Percentiles rank a stretch among this genome's conserved stretches.
phyloP scores from a whole-genome alignment of 92 coral and sea anemone species.

The Siderastrea radians region DNA sequence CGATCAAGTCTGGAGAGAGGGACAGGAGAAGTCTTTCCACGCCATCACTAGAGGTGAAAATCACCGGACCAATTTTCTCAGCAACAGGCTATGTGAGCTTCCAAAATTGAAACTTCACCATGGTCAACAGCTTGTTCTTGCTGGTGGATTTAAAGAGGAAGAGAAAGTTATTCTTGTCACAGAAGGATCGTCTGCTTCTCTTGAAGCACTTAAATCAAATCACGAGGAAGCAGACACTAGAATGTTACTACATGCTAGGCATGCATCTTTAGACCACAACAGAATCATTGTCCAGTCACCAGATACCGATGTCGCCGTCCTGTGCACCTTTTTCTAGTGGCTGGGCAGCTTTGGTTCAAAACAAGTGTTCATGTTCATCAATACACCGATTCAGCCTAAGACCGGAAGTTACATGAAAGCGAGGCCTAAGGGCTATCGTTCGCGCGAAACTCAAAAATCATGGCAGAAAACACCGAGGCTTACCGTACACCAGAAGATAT shows the following conservation, averaged over 20 bases:
- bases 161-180: not conserved
- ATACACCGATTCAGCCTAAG: too few relatives aligned
- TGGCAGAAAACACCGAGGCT: too few relatives aligned
- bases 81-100: slow-evolving; percentile 18
- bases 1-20: slow-evolving; percentile 36
- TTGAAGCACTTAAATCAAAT: slow-evolving; percentile 13
- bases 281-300: slow-evolving; percentile 11
- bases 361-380: too few relatives aligned
- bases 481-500: too few relatives aligned
- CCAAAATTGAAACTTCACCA: slow-evolving; percentile 35
- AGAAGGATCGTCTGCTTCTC: not conserved
- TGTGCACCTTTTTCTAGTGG: not conserved
- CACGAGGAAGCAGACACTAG: slow-evolving; percentile 63
- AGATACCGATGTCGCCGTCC: slow-evolving; percentile 45
- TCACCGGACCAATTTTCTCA: slow-evolving; percentile 34
- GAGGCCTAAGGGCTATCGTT: too few relatives aligned
- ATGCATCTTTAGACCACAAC: slow-evolving; percentile 22
- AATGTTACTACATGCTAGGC: slow-evolving; percentile 47
- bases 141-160: slow-evolving; percentile 35
- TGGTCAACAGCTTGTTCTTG: slow-evolving; percentile 19
- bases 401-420: too few relatives aligned
- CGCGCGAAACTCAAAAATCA: too few relatives aligned
- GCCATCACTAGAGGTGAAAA: slow-evolving; percentile 33
- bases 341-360: slow-evolving; percentile 19
- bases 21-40: slow-evolving; percentile 24